These are phyloP conservation scores for Phasianus colchicus DNA, from an alignment of 2,113 vertebrate genomes.

Conservation along the genomic window DNA sequence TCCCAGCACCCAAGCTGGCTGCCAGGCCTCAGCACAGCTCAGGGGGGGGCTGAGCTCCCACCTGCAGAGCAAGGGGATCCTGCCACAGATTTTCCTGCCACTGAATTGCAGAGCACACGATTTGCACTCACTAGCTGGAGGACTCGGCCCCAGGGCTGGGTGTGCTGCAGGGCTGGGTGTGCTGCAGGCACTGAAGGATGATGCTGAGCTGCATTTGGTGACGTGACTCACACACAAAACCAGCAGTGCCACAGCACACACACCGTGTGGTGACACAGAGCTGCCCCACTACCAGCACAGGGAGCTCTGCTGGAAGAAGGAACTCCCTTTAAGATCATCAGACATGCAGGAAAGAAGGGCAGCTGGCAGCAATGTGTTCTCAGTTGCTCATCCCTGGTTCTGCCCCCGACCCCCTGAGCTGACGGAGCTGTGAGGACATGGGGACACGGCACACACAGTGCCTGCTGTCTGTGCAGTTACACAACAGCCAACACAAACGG, in stretches of 20 bases:
- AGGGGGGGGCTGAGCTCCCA: background rate
- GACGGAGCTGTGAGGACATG: too few relatives aligned
- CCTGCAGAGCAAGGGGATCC: background rate
- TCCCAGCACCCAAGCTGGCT: background rate
- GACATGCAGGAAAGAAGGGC: too few relatives aligned
- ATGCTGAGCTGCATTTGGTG: background rate
- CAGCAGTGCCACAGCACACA: rapidly evolving
- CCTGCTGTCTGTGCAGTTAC: too few relatives aligned
- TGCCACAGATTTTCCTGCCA: too few relatives aligned
- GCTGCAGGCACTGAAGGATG: background rate
- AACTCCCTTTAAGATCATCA: background rate
- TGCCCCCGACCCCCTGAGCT: too few relatives aligned
- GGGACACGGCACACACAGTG: too few relatives aligned
- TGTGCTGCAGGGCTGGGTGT: background rate
- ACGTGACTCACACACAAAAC: background rate
- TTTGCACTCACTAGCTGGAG: background rate
- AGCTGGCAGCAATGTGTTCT: too few relatives aligned
- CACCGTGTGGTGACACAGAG: rapidly evolving
- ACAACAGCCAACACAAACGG: too few relatives aligned
- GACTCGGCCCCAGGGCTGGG: background rate
- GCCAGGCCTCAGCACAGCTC: background rate
- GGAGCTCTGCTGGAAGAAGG: background rate
- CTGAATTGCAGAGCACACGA: background rate
- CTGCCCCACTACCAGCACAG: rapidly evolving
- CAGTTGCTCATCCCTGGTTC: too few relatives aligned